Percentiles rank a stretch among this genome's conserved stretches.
Evolutionary conservation across 2,113 vertebrate species (phyloP).

Genomic region (Lichenostomus cassidix): DNA sequence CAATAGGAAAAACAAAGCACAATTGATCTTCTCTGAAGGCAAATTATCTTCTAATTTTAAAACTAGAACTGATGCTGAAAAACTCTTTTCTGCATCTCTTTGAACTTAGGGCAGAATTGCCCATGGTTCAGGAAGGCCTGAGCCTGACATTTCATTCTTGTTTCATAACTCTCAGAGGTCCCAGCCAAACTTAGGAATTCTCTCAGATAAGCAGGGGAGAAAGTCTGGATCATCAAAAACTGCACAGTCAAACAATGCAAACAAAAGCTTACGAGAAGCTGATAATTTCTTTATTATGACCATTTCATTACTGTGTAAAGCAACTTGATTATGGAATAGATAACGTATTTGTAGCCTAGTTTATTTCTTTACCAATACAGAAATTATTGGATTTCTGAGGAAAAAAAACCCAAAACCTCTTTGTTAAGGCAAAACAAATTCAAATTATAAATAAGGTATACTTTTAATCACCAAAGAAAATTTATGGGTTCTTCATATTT

Average conservation of each 20-base stretch:
- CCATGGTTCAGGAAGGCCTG: not conserved
- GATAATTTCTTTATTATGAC: constrained; percentile 7
- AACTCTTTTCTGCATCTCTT: not conserved
- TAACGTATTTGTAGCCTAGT: not conserved
- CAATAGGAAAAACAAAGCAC: not conserved
- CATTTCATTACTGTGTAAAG: not conserved
- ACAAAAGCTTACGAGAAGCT: not conserved
- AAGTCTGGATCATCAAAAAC: not conserved
- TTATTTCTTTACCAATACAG: not conserved
- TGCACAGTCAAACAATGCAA: not conserved
- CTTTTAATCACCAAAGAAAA: not conserved
- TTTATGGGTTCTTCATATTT: not conserved
- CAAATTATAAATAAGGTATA: not conserved
- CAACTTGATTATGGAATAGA: not conserved
- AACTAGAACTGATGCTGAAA: not conserved
- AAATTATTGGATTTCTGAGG: not conserved
- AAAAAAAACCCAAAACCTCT: not conserved
- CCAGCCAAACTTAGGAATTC: constrained; percentile 10
- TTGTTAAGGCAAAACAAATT: not conserved
- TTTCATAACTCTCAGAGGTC: not conserved
- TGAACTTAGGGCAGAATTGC: not conserved
- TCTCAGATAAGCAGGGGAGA: not conserved
- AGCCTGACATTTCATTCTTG: not conserved
- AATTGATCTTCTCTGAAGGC: not conserved
- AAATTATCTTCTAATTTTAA: not conserved